Evolutionary conservation across 2,113 vertebrate species (phyloP), one percentile per base, ranked within the genome.

Genomic region (Phycodurus eques): DNA sequence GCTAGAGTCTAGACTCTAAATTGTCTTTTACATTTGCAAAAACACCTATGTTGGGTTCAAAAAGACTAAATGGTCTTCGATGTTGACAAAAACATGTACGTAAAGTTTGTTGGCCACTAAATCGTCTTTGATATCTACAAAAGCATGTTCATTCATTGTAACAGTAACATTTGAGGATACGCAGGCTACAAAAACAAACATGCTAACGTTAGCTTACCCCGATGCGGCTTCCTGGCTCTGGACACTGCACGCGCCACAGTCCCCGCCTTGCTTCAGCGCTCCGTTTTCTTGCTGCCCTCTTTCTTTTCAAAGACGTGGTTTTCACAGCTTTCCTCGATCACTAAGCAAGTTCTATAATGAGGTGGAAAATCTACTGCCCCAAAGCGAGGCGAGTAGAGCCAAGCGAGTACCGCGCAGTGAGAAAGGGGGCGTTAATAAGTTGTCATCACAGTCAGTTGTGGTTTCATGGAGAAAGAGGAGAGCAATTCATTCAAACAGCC

Each of bases 381-480:
- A 4, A 62, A 62, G 5, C 35, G 35, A 20, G 9, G 17, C 12
- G 60, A 42, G 17, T 20, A 8, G 33, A 35, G 59, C 33, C 59
- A 42, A 63, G 17, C 9, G 19, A 42, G 61, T 63, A 44, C 62
- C 12, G 42, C 13, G n/a, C 42, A 44, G 42, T 65, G 42, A 12
- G n/a, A 65, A 65, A 44, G 42, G 13, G 35, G 39, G 42, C 20
- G 4, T 46, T 14, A 46, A 43, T n/a, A 22, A 44, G 12, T 22
- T 5, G 62, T 13, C 42, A 22, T 44, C 62, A 15, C 62, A 64
- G 62, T 65, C 12, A 44, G 8, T 22, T 14, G 42, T 22, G 14
- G 68, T 73, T 19, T 70, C 47, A 63, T 12, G 17, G 35, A 75
- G 69, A 31, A 61, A 33, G 56, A 72, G 53, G 54, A 63, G 27